Conservation (phyloP, 2,797 vertebrate species). For the Cuculus canorus region DNA sequence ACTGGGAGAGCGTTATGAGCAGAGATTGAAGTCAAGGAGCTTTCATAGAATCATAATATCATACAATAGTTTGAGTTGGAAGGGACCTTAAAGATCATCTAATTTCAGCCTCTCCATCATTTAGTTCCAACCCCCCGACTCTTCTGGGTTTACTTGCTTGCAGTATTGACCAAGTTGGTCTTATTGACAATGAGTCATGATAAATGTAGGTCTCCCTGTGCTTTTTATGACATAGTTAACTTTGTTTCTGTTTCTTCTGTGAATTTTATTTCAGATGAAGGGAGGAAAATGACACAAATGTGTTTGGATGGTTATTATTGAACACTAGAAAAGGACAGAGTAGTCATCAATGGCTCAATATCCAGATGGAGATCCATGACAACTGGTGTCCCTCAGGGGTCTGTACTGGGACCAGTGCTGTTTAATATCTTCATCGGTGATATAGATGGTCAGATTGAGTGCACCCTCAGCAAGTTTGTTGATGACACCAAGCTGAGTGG, state of each 20-base stretch:
- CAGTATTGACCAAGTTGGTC: neutral
- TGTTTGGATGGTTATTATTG: neutral
- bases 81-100: no score
- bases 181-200: neutral
- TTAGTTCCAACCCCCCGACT: neutral
- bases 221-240: neutral
- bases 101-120: no score
- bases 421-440: no score
- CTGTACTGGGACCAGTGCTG: no score
- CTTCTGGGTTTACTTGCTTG: neutral
- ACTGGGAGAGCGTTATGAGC: accelerated
- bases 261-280: neutral
- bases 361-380: no score
- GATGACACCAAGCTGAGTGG: no score
- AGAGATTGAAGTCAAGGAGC: neutral
- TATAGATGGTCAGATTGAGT: no score
- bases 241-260: neutral
- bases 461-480: no score
- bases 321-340: neutral
- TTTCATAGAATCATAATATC: neutral
- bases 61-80: no score
- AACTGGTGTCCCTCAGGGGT: no score
- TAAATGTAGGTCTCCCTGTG: neutral
- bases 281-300: neutral
- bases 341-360: no score